These are phyloP conservation scores for Stegana nigrithorax DNA, from an alignment of 2,888 invertebrate species.

Conservation along the genomic window DNA sequence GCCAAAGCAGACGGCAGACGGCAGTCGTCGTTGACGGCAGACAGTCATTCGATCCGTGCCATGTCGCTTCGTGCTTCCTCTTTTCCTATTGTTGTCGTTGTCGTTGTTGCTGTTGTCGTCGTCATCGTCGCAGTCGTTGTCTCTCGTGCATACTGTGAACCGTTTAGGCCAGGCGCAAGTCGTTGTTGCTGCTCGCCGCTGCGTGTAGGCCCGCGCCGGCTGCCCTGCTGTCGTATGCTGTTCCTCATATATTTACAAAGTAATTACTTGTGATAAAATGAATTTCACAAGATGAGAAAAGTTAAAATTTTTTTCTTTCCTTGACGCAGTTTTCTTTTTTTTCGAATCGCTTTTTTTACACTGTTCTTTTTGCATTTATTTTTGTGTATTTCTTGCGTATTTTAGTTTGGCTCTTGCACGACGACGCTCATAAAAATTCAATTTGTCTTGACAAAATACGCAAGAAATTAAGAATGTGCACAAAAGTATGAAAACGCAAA, in stretches of 20 bases:
- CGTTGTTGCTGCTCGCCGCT: too few species aligned
- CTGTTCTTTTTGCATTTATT: too few species aligned
- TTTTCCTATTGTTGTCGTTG: background rate
- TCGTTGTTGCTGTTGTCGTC: background rate
- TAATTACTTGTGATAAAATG: constrained; percentile 64
- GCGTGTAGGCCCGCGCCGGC: too few species aligned
- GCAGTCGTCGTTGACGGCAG: background rate
- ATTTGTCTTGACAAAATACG: constrained; percentile 61
- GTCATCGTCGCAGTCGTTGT: background rate
- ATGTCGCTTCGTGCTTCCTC: constrained; percentile 28
- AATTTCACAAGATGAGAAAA: constrained; percentile 63
- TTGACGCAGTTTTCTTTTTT: constrained; percentile 48
- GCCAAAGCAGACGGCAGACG: constrained; percentile 37
- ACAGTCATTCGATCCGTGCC: constrained; percentile 37
- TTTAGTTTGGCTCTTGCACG: constrained; percentile 10
- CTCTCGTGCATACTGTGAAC: too few species aligned
- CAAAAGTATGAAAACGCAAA: too few species aligned
- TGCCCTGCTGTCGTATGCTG: too few species aligned
- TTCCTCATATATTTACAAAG: constrained; percentile 56
- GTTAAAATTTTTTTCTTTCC: constrained; percentile 54
- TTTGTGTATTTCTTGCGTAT: constrained; percentile 9
- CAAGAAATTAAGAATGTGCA: constrained; percentile 61
- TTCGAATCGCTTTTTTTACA: constrained; percentile 25
- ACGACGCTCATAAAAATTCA: constrained; percentile 56
- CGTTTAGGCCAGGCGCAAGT: too few species aligned